Evolutionary conservation across 2,888 invertebrate genomes (phyloP).

Genomic region (Caenorhabditis wallacei): DNA sequence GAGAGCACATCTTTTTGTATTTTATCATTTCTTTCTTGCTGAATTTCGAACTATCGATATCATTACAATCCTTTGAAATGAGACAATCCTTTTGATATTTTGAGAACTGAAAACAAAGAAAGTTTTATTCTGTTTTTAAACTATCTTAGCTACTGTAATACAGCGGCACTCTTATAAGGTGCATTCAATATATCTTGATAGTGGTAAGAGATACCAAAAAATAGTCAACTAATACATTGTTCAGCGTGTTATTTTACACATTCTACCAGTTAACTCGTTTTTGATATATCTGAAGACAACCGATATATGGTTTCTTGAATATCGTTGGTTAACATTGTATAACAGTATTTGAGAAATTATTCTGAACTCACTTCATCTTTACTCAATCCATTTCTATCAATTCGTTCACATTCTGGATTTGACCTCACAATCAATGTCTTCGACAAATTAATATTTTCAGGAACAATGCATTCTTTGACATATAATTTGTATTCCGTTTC

Average conservation of each 20-base stretch:
- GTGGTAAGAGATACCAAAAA: too few species aligned
- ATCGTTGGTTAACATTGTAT: too few species aligned
- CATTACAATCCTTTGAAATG: slow-evolving; percentile 12
- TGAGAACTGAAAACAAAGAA: slow-evolving; percentile 30
- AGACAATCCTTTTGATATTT: slow-evolving; percentile 36
- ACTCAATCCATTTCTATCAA: background rate
- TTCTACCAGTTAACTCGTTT: too few species aligned
- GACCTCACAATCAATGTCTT: slow-evolving; percentile 34
- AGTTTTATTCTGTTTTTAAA: too few species aligned
- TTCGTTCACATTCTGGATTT: slow-evolving; percentile 9
- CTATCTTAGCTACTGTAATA: too few species aligned
- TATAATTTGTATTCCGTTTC: slow-evolving; percentile 30
- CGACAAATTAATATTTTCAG: slow-evolving; percentile 16
- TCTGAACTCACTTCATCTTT: slow-evolving; percentile 16
- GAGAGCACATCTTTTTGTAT: slow-evolving; percentile 34
- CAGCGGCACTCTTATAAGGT: too few species aligned
- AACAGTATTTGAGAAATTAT: too few species aligned
- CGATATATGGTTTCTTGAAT: too few species aligned
- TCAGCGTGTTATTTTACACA: too few species aligned
- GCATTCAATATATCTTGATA: too few species aligned
- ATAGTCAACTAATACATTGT: too few species aligned
- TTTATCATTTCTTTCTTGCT: background rate
- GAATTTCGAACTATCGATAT: slow-evolving; percentile 12
- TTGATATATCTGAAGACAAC: too few species aligned
- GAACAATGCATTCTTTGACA: slow-evolving; percentile 48